Evolutionary conservation across 35 echinoderm and acorn worm genomes (phyloP).

Genomic region (Lytechinus pictus): DNA sequence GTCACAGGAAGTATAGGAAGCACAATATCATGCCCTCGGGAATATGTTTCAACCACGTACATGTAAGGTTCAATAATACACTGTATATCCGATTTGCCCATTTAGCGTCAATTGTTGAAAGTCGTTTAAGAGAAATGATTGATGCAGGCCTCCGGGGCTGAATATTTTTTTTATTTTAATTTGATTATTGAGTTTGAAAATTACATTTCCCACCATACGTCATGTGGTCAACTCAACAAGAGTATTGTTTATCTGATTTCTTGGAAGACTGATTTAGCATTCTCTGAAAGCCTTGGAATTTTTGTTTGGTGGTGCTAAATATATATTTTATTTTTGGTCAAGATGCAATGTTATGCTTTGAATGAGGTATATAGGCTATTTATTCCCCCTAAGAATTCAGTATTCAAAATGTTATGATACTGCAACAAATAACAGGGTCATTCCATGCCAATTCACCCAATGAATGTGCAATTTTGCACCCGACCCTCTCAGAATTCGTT

Average conservation of each 20-base stretch:
- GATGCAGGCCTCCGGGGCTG: neutral
- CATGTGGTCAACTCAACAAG: neutral
- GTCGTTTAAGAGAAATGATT: neutral
- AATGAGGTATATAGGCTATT: too few species aligned
- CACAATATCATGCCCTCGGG: neutral
- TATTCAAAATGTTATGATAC: too few species aligned
- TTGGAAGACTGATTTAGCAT: too few species aligned
- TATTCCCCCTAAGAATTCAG: too few species aligned
- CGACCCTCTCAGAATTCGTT: too few species aligned
- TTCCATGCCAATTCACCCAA: too few species aligned
- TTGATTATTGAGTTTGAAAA: neutral
- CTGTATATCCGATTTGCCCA: neutral
- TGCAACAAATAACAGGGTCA: too few species aligned
- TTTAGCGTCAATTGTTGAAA: neutral
- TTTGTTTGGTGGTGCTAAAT: too few species aligned
- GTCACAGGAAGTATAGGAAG: neutral
- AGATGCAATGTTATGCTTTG: too few species aligned
- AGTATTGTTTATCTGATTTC: neutral
- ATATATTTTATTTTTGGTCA: too few species aligned
- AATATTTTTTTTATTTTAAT: neutral
- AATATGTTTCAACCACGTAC: neutral
- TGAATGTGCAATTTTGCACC: too few species aligned
- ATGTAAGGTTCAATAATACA: neutral
- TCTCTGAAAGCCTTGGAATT: too few species aligned
- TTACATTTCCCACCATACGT: neutral